Evolutionary conservation across 2,113 vertebrate genomes (phyloP), one percentile per base, ranked within the genome.

Genomic region (Artemisiospiza belli): DNA sequence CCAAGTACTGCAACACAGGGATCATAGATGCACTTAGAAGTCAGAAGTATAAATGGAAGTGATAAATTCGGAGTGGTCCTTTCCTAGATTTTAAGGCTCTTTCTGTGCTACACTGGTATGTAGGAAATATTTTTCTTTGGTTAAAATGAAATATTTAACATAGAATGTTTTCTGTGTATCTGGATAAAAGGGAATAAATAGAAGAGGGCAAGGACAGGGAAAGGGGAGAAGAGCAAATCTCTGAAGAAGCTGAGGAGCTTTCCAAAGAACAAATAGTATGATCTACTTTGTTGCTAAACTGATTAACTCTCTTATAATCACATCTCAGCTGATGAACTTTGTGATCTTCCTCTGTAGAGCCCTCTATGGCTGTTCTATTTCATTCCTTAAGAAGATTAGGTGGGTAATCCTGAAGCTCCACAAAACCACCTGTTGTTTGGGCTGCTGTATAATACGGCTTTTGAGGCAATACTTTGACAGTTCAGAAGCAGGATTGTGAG

Each of bases 361-460:
- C 49, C 58, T 95, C 85, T 77, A 5, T 57, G 72, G 77, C 81
- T 90, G 83, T 96, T 92, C 70, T 94, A 2, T 88, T 96, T 92
- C 91, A 91, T 96, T 96, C 94, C 82, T 86, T 95, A 97, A 92
- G 91, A 90, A 90, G 96, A 96, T 97, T 96, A 96, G 91, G 57
- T 63, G 75, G 76, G 85, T 95, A 95, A 96, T 95, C 94, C 92
- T 66, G 68, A 66, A 92, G 87, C 89, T 94, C 46, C 78, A 80
- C 87, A 90, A 96, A 96, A 62, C 91, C 95, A 96, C 94, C 92
- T 92, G 95, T 96, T 96, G 92, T 95, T 97, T 95, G 86, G 85
- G 67, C 39, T 31, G 27, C 79, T 51, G 43, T 24, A 15, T 95
- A 80, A 95, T 46, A 18, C 1, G 15, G 87, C 85, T 95, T 92